Base-by-base conservation (phyloP, 2,888 invertebrate species). In the Lapara coniferarum region DNA sequence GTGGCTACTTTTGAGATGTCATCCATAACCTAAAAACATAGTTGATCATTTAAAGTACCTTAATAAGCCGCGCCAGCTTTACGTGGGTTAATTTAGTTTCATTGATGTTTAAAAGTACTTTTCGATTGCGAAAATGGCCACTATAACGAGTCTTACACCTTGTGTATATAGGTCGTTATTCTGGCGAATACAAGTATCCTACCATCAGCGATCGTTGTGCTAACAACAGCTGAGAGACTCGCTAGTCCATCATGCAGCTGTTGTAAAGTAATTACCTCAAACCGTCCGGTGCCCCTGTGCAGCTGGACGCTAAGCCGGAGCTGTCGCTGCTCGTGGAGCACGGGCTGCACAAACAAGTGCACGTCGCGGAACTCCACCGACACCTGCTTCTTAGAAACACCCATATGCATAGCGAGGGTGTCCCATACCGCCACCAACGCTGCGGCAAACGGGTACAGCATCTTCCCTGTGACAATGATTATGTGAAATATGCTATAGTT, bases 381-480 rank as follows among this genome's bases (percentile, higher is more conserved):
- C 19, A 97, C 85, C 74, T 96, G 92, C 71, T 95, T 94, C 75
- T 92, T 95, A 6, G 94, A 83, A 10, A 93, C 88, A 1, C 94
- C 95, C 67, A 75, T 13, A 79, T 95, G 90, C 81, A 95, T 90
- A 0, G 95, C 95, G 12, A 96, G 82, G 0, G 95, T 95, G 79
- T 96, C 95, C 97, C 97, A 97, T 0, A 95, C 95, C 10, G 95
- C 85, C 30, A 91, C 85, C 74, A 98, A 87, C 76, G 96, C 96
- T 46, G 96, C 96, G 0, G 97, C 96, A 12, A 97, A 97, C 3
- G 98, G 98, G 72, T 96, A 95, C 6, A 96, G 81, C 67, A 95
- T 95, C 69, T 96, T 92, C 0, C 95, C 96, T 92, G 73, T 3
- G n/a, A n/a, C n/a, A n/a, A n/a, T n/a, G n/a, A n/a, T n/a, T n/a